Evolutionary conservation across 2,113 vertebrate genomes (phyloP).

Genomic region (Gymnocephalus cernua): DNA sequence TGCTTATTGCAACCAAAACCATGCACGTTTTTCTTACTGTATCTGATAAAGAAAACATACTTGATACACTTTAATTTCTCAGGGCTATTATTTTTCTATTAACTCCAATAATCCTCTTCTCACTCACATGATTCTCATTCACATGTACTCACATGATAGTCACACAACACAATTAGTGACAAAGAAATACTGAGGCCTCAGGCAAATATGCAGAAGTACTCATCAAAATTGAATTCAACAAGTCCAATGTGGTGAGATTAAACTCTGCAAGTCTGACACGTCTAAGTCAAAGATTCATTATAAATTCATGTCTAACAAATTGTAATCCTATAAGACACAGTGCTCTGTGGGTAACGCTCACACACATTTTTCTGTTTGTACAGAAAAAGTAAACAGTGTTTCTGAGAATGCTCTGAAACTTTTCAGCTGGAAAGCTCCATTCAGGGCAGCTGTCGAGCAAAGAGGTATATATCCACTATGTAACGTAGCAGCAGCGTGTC

Average conservation of each 20-base stretch:
- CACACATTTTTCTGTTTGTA: slow-evolving; percentile 13
- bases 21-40: neutral
- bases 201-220: slow-evolving; percentile 14
- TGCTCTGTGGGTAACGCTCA: slow-evolving; percentile 2
- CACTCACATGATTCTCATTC: too few species aligned
- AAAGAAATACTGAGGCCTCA: neutral
- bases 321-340: slow-evolving; percentile 32
- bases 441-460: neutral
- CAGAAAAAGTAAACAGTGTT: slow-evolving; percentile 36
- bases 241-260: slow-evolving; percentile 2
- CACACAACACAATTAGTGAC: slow-evolving; percentile 3
- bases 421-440: too few species aligned
- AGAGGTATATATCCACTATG: slow-evolving; percentile 5
- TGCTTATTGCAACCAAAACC: neutral
- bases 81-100: too few species aligned
- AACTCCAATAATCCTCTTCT: neutral
- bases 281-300: slow-evolving; percentile 30
- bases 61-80: too few species aligned
- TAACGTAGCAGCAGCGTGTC: slow-evolving; percentile 29
- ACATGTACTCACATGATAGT: neutral
- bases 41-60: neutral
- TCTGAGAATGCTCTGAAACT: too few species aligned
- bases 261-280: slow-evolving; percentile 9
- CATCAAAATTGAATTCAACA: slow-evolving; percentile 28
- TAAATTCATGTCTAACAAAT: slow-evolving; percentile 40